Evolutionary conservation across 2,888 invertebrate species (phyloP), one percentile per base, ranked within the genome.

Genomic region (Liodrosophila aerea): DNA sequence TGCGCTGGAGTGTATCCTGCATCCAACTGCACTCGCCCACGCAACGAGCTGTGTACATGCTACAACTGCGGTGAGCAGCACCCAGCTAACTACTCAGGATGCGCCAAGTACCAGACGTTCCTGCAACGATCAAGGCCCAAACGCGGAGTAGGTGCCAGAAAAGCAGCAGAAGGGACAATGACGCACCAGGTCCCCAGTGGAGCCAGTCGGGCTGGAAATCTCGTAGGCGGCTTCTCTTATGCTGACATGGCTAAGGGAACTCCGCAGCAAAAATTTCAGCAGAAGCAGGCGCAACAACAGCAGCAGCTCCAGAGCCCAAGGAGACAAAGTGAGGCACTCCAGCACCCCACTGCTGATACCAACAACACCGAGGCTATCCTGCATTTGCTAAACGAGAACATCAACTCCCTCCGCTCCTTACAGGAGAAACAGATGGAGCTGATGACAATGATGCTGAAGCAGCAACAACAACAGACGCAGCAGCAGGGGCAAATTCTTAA

Each of bases 341-440:
- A 36, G 36, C 13, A 7, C 12, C 3, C 13, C 7, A 13, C 13
- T 11, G 31, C 4, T 11, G 3, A n/a, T 4, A 37, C 1, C 18
- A 37, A 9, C 37, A 37, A 2, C 18, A 9, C 8, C 1, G n/a
- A n/a, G n/a, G 16, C 16, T 9, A 37, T 37, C n/a, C 37, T 37
- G 3, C 7, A 37, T 2, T 37, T 18, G 4, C n/a, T 16, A 4
- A 18, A 7, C 9, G 37, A 37, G 2, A 37, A n/a, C 18, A 37
- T 16, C 9, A 37, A 37, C 18, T 37, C 37, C 16, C 37, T 37
- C 8, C 37, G 37, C 9, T 4, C n/a, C 4, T 1, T 37, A 4
- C 37, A 37, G 18, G 16, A 37, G 9, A 37, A 37, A 9, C 37
- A 37, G n/a, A n/a, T n/a, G n/a, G n/a, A n/a, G n/a, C n/a, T n/a